A percentile compares a stretch with the other conserved stretches of the same genome.
Evolutionary conservation across 2,797 vertebrate species (phyloP).

Genomic region (Micropoecilia bifurca): DNA sequence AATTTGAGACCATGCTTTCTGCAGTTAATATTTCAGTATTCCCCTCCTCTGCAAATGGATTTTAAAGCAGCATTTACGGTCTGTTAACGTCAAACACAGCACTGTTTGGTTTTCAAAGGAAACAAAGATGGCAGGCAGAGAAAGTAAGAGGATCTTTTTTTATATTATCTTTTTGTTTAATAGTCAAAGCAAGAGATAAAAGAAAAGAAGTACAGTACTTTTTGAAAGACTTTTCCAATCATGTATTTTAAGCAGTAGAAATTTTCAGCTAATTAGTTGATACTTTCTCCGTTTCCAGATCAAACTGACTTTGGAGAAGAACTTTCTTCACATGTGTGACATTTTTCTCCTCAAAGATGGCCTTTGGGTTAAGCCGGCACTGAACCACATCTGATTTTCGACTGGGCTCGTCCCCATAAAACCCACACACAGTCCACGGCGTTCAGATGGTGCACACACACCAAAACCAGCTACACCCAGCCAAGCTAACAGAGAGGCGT

Average conservation of each 20-base stretch:
- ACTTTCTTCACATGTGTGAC: conserved; percentile 36
- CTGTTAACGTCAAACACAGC: conserved; percentile 68
- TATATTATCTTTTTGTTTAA: conserved; percentile 3
- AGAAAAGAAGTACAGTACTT: conserved; percentile 3
- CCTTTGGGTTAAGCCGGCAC: conserved; percentile 17
- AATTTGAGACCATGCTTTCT: neutral
- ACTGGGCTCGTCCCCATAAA: conserved; percentile 40
- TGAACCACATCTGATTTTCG: conserved; percentile 51
- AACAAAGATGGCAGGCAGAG: conserved; percentile 41
- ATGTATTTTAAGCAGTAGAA: conserved; percentile 24
- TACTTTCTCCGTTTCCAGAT: conserved; percentile 14
- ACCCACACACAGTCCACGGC: conserved; percentile 25
- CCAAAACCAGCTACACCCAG: conserved; percentile 18
- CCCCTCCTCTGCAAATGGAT: conserved; percentile 3
- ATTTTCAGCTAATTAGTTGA: conserved; percentile 39
- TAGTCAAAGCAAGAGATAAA: conserved; percentile 2
- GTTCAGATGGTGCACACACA: conserved; percentile 52
- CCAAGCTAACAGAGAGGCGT: conserved; percentile 44
- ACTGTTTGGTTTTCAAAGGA: conserved; percentile 59
- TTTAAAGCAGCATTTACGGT: conserved; percentile 53
- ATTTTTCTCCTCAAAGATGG: conserved; percentile 42
- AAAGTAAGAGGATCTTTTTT: conserved; percentile 19
- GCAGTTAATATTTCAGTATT: conserved; percentile 14
- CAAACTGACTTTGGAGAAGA: conserved; percentile 27
- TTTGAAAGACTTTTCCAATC: conserved; percentile 2